Evolutionary conservation across 2,797 vertebrate genomes (phyloP).

Genomic region (Columba guinea): DNA sequence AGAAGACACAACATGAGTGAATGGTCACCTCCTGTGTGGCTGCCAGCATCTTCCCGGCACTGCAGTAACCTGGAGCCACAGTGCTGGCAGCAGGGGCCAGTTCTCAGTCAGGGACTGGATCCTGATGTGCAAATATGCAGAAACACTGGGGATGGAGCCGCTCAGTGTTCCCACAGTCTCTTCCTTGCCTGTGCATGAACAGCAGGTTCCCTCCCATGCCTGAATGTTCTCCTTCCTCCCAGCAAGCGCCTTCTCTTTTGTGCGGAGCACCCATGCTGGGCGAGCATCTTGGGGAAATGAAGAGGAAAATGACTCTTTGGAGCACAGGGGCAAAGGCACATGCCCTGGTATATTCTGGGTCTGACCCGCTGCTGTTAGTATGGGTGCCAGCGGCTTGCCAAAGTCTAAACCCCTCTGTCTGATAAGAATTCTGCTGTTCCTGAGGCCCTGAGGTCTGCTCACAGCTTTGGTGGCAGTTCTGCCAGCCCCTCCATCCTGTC

Average conservation of each 20-base stretch:
- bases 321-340: neutral
- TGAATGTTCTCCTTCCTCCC: neutral
- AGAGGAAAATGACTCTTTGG: neutral
- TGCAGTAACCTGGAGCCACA: neutral
- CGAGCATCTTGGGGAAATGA: neutral
- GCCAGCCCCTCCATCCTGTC: neutral
- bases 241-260: neutral
- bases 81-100: neutral
- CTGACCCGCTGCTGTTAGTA: neutral
- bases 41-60: neutral
- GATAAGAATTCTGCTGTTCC: neutral
- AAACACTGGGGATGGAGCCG: neutral
- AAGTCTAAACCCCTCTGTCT: neutral
- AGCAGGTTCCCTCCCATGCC: neutral
- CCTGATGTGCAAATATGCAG: neutral
- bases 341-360: neutral
- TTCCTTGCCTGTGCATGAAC: neutral
- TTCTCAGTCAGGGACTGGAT: neutral
- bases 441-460: neutral
- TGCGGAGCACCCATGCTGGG: neutral
- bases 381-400: neutral
- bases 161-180: fast-evolving
- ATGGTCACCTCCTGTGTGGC: neutral
- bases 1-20: neutral
- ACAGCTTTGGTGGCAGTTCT: neutral